Evolutionary conservation across 2,797 vertebrate genomes (phyloP).

Genomic region (Macroramphosus scolopax): DNA sequence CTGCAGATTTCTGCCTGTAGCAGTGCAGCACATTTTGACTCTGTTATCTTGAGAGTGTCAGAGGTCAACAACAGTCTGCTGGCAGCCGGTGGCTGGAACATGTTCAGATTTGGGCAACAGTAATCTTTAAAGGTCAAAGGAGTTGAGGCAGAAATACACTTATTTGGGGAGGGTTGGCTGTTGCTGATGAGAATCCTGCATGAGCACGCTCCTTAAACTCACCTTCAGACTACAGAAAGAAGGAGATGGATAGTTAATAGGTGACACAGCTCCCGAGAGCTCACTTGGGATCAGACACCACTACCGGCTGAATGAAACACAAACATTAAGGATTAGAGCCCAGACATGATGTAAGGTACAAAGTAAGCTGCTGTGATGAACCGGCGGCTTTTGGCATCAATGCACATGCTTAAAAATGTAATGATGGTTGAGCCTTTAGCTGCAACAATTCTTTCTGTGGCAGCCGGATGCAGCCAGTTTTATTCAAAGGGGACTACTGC

Average conservation of each 20-base stretch:
- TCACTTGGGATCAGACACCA: constrained; percentile 30
- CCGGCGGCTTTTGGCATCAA: no score
- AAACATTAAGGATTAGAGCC: constrained; percentile 29
- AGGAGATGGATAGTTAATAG: neutral
- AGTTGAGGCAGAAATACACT: neutral
- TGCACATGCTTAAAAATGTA: constrained; percentile 4
- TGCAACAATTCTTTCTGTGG: no score
- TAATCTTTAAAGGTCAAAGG: constrained; percentile 7
- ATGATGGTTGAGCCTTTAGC: constrained; percentile 11
- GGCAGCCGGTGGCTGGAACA: constrained; percentile 21
- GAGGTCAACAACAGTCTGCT: constrained; percentile 47
- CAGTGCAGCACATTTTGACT: constrained; percentile 25
- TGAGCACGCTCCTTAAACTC: no score
- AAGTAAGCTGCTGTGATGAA: constrained; percentile 17
- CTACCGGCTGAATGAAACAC: constrained; percentile 31
- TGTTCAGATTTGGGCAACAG: constrained; percentile 11
- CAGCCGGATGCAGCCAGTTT: no score
- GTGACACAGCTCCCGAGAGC: constrained; percentile 12
- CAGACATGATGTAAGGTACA: constrained; percentile 22
- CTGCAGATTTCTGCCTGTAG: constrained; percentile 43
- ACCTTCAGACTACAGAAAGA: neutral
- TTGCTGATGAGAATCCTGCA: no score
- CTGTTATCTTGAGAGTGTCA: constrained; percentile 35
- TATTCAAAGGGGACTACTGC: no score
- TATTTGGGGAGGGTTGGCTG: no score